Evolutionary conservation across 1,140 invertebrate genomes (phyloP).

Genomic region (Elymnias hypermnestra): DNA sequence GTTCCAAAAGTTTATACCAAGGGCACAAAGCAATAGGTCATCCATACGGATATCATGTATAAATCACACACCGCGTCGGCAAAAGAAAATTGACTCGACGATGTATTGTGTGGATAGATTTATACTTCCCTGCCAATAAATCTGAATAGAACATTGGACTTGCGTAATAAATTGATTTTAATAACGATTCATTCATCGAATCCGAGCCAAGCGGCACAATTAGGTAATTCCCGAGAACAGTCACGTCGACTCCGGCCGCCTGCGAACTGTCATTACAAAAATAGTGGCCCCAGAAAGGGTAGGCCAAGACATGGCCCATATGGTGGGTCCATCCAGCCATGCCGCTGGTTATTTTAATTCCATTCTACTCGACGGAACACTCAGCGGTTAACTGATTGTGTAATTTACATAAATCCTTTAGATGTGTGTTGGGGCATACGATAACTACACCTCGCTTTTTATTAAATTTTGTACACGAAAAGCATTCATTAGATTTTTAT

Average conservation of each 20-base stretch:
- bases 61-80: conserved; percentile 12
- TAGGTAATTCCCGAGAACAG: conserved; percentile 60
- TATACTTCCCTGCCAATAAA: conserved; percentile 25
- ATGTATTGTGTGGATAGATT: conserved; percentile 27
- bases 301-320: conserved; percentile 58
- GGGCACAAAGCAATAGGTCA: too few species aligned
- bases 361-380: conserved; percentile 39
- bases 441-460: too few species aligned
- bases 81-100: conserved; percentile 22
- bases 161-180: conserved; percentile 37
- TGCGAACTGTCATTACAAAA: conserved; percentile 70
- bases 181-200: conserved; percentile 50
- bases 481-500: too few species aligned
- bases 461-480: too few species aligned
- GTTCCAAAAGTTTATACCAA: too few species aligned
- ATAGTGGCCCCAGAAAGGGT: conserved; percentile 70
- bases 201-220: conserved; percentile 39
- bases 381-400: conserved; percentile 17
- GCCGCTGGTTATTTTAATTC: conserved; percentile 58
- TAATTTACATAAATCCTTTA: conserved; percentile 6
- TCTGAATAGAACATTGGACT: conserved; percentile 28
- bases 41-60: too few species aligned
- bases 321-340: conserved; percentile 52
- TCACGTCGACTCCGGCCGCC: conserved; percentile 40
- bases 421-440: too few species aligned